Percentiles rank a stretch among this genome's conserved stretches.
Conservation (phyloP, 2,113 vertebrate genomes). For the Enhydra lutris region DNA sequence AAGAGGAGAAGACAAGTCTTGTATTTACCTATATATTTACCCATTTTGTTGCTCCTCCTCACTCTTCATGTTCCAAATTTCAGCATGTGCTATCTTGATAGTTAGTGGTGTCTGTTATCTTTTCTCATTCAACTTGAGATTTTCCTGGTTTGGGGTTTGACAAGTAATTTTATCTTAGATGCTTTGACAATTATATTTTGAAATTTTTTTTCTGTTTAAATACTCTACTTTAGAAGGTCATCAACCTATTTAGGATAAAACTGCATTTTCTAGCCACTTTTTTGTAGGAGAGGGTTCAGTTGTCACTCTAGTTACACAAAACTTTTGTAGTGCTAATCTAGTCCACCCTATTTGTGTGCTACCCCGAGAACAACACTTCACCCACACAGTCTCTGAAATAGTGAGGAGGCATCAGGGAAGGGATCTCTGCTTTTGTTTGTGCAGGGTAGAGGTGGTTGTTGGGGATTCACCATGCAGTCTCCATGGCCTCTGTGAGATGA, state of each 20-base stretch:
- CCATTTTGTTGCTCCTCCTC: neutral
- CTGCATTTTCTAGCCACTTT: neutral
- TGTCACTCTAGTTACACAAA: neutral
- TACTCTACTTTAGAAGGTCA: neutral
- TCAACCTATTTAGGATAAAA: neutral
- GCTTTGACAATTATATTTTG: neutral
- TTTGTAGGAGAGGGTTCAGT: neutral
- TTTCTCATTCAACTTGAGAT: neutral
- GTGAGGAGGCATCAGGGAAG: too few relatives aligned
- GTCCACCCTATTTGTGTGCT: neutral
- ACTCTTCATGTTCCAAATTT: neutral
- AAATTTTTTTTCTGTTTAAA: neutral
- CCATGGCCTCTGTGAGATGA: neutral
- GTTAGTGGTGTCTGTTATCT: neutral
- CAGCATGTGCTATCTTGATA: neutral
- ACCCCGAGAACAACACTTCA: neutral
- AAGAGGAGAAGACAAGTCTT: neutral
- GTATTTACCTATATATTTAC: neutral
- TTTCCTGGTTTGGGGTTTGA: neutral
- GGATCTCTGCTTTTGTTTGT: neutral
- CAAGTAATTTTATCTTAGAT: neutral
- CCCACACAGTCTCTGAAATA: neutral
- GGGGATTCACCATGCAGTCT: neutral
- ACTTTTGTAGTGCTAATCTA: neutral
- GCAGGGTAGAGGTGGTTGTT: too few relatives aligned